These are phyloP conservation scores for Serilophus lunatus DNA, from an alignment of 2,113 vertebrate species.

Conservation along the genomic window DNA sequence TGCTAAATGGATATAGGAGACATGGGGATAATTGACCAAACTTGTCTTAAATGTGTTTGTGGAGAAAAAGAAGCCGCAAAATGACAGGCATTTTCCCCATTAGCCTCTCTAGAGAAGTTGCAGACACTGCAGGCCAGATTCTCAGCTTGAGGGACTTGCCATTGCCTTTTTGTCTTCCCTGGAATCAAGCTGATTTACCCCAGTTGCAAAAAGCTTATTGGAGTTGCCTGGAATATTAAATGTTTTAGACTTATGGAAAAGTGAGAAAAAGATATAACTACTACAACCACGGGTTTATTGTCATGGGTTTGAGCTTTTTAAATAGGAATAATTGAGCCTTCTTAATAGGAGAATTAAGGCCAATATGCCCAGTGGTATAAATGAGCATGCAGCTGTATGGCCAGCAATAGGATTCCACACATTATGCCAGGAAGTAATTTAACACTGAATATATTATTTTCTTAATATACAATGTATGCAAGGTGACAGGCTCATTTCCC, in stretches of 20 bases:
- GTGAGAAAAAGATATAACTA: conserved; percentile 19
- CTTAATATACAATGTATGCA: background rate
- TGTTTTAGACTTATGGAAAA: background rate
- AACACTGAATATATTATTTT: conserved; percentile 42
- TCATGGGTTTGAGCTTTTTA: conserved; percentile 3
- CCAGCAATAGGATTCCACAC: conserved; percentile 1
- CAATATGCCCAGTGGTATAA: conserved; percentile 2
- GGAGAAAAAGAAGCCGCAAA: conserved; percentile 68
- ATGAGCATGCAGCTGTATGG: background rate
- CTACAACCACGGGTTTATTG: conserved; percentile 32
- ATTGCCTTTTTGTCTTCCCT: conserved; percentile 22
- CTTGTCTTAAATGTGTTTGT: conserved; percentile 67
- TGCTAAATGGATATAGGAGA: conserved; percentile 73
- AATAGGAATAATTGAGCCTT: background rate
- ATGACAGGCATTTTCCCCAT: conserved; percentile 66
- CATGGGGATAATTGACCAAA: conserved; percentile 72
- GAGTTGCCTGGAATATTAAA: background rate
- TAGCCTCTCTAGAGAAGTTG: conserved; percentile 54
- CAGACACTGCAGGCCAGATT: conserved; percentile 43
- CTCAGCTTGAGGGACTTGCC: conserved; percentile 31
- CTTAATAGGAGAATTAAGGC: conserved; percentile 1
- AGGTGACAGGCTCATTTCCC: conserved; percentile 25
- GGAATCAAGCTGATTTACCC: conserved; percentile 27
- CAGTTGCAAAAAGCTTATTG: background rate
- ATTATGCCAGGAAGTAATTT: conserved; percentile 29